Conservation (phyloP, 53 echinoderm and acorn worm genomes). For the Temnopleurus reevesii region DNA sequence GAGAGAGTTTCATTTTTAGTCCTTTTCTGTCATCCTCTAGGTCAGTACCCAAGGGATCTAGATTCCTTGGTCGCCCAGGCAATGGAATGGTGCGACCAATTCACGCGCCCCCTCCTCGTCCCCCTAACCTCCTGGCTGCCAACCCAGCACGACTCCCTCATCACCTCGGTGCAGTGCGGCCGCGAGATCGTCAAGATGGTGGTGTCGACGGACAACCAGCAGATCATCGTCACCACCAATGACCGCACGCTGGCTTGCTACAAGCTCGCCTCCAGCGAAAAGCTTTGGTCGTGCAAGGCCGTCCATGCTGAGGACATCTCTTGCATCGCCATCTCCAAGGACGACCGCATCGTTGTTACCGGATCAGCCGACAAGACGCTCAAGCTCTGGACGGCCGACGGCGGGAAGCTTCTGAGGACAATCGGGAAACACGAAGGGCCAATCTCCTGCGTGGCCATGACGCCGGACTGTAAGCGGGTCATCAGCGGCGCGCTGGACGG, state of each 20-base stretch:
- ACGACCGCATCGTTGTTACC: conserved; percentile 72
- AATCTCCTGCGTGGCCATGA: conserved; percentile 78
- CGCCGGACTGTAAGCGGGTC: conserved; percentile 72
- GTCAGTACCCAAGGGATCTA: conserved; percentile 55
- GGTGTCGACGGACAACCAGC: conserved; percentile 90
- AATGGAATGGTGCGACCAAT: conserved; percentile 95
- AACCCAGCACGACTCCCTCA: conserved; percentile 75
- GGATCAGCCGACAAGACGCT: conserved; percentile 81
- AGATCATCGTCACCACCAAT: conserved; percentile 73
- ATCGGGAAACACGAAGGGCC: conserved; percentile 80
- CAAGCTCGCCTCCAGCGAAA: conserved; percentile 87
- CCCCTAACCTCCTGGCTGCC: conserved; percentile 93
- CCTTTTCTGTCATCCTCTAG: neutral
- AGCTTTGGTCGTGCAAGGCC: conserved; percentile 77
- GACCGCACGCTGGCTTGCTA: conserved; percentile 75
- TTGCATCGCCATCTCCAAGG: conserved; percentile 73
- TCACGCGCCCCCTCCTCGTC: conserved; percentile 88
- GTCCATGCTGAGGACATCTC: conserved; percentile 71
- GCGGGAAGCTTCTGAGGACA: conserved; percentile 69
- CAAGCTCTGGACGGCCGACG: conserved; percentile 81
- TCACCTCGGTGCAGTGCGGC: conserved; percentile 74
- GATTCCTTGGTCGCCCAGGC: conserved; percentile 81
- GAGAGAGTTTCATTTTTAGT: no score
- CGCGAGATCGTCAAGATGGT: conserved; percentile 70
- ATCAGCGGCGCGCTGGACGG: conserved; percentile 83